phyloP scores from a whole-genome alignment of 2,888 invertebrate genomes.

The Drosophila nr. fundita region DNA sequence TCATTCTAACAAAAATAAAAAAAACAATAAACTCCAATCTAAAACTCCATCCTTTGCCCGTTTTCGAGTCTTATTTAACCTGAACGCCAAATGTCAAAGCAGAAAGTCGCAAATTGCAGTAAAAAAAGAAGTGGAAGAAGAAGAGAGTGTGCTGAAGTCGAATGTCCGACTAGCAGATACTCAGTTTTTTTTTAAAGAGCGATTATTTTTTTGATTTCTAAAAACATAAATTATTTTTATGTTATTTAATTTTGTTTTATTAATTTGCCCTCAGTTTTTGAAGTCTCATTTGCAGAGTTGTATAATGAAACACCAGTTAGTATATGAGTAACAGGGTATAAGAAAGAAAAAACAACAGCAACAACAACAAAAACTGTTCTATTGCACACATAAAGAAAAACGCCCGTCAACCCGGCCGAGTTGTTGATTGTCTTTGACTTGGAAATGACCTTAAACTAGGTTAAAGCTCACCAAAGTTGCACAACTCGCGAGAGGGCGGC shows the following conservation, averaged over 20 bases:
- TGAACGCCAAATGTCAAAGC: constrained; percentile 46
- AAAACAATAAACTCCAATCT: neutral
- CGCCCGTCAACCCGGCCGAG: constrained; percentile 12
- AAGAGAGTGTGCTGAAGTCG: neutral
- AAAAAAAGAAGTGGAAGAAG: constrained; percentile 15
- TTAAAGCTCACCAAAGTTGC: constrained; percentile 80
- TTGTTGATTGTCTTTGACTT: constrained; percentile 73
- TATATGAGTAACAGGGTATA: neutral
- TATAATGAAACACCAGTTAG: neutral
- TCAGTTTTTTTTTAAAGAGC: too few relatives aligned
- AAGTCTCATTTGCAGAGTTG: neutral
- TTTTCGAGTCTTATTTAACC: constrained; percentile 21
- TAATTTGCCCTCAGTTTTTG: neutral
- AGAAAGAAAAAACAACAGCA: neutral
- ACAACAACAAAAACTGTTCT: constrained; percentile 21
- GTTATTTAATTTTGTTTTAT: neutral
- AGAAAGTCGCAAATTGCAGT: constrained; percentile 35
- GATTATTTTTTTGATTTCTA: neutral
- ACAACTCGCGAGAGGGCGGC: constrained; percentile 23
- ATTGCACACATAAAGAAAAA: constrained; percentile 10
- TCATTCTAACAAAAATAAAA: constrained; percentile 1
- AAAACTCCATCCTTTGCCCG: neutral
- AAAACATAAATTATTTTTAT: neutral
- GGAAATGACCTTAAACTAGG: constrained; percentile 84
- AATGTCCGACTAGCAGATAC: neutral